Evolutionary conservation across 2,113 vertebrate genomes (phyloP), one percentile per base, ranked within the genome.

Genomic region (Zosterops hypoxanthus): DNA sequence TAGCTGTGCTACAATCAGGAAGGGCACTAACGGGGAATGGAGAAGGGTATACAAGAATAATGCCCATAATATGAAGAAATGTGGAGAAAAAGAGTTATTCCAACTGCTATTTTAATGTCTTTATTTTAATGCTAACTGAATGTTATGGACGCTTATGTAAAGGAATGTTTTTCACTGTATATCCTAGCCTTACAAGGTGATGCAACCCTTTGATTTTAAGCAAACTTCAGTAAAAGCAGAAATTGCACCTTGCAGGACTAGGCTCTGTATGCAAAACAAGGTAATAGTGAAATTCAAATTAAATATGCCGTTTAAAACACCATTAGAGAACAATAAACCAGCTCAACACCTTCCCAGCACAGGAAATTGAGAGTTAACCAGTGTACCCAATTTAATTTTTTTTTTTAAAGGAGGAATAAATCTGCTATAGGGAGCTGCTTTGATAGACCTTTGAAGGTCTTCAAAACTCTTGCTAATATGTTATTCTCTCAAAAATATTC

Each of bases 401-500:
- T 56, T 76, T 82, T 97, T 97, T 95, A 21, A 83, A 83, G 95
- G 76, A 95, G 94, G 93, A 97, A 96, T 97, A 96, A 97, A 96
- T 96, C 97, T 95, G 97, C 97, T 95, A 91, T 65, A 88, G 96
- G 96, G 94, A 97, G 70, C 75, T 96, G 94, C 95, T 95, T 95
- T 97, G 97, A 98, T 98, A 92, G 96, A 97, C 93, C 97, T 97
- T 97, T 97, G 97, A 98, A 98, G 96, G 97, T 97, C 97, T 98
- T 98, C 97, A 97, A 97, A 98, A 97, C 97, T 97, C 95, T 91
- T 88, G 82, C 94, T 98, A 97, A 97, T 98, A 97, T 96, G 94
- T 97, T 97, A 98, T 98, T 97, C 97, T 97, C 94, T 98, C 95
- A 98, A 98, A 98, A 98, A 98, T 97, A 97, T 98, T 98, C 98